Evolutionary conservation across 2,113 vertebrate genomes (phyloP).

Genomic region (Heterotilapia buettikoferi): DNA sequence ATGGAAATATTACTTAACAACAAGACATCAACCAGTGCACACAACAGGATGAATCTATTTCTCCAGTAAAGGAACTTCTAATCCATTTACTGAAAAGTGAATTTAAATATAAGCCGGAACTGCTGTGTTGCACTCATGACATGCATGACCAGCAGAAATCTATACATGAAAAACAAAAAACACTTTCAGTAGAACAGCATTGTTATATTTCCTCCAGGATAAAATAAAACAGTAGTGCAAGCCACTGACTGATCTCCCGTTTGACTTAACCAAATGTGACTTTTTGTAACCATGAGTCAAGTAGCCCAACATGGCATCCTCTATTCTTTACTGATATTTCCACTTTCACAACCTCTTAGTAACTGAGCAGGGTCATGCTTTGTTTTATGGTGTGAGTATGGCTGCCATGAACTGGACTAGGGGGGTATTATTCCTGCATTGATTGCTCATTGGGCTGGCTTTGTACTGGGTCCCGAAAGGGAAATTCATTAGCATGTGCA

Average conservation of each 20-base stretch:
- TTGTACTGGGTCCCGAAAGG: constrained; percentile 25
- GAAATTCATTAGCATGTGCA: constrained; percentile 55
- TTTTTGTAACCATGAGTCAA: constrained; percentile 25
- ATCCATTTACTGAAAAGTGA: constrained; percentile 29
- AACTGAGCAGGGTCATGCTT: constrained; percentile 4
- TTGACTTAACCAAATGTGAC: constrained; percentile 11
- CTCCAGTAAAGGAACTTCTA: neutral
- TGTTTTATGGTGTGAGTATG: constrained; percentile 24
- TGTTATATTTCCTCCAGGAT: constrained; percentile 14
- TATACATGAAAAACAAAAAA: neutral
- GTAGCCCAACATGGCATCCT: neutral
- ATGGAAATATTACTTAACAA: neutral
- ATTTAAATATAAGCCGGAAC: neutral
- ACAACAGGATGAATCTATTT: neutral
- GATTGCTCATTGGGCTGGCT: constrained; percentile 23
- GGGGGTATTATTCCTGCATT: constrained; percentile 30
- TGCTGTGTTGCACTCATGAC: neutral
- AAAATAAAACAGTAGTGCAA: neutral
- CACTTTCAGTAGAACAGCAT: neutral
- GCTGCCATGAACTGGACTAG: constrained; percentile 12
- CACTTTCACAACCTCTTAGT: constrained; percentile 20
- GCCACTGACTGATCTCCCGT: neutral
- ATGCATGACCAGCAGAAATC: neutral
- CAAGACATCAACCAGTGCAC: neutral
- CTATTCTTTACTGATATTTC: constrained; percentile 13